Percentiles rank a stretch among this genome's conserved stretches.
phyloP scores from a whole-genome alignment of 2,797 vertebrate genomes.

The Crenuchus spilurus region DNA sequence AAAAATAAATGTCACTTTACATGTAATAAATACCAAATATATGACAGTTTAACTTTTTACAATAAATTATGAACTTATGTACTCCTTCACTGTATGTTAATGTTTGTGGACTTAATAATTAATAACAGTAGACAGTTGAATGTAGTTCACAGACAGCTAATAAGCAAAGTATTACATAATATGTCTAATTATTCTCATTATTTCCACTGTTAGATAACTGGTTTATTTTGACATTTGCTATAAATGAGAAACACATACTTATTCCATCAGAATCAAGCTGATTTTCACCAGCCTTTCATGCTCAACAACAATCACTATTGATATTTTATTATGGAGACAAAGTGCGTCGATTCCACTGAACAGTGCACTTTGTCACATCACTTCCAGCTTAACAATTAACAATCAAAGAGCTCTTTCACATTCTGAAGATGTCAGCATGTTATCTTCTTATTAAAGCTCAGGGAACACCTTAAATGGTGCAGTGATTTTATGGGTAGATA shows the following conservation, averaged over 20 bases:
- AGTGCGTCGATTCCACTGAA: slow-evolving; percentile 32
- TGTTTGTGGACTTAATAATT: too few species aligned
- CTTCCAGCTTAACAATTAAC: slow-evolving; percentile 53
- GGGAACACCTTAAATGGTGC: not conserved
- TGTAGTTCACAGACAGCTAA: too few species aligned
- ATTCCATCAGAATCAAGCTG: not conserved
- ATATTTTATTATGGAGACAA: slow-evolving; percentile 42
- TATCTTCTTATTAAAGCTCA: not conserved
- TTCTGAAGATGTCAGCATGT: slow-evolving; percentile 20
- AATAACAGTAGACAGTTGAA: too few species aligned
- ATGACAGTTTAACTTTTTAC: too few species aligned
- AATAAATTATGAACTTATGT: too few species aligned
- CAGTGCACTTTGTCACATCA: slow-evolving; percentile 17
- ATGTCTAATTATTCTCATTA: too few species aligned
- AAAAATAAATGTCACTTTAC: too few species aligned
- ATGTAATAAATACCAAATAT: too few species aligned
- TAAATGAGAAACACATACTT: not conserved
- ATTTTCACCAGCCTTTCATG: not conserved
- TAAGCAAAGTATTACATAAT: too few species aligned
- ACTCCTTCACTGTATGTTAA: too few species aligned
- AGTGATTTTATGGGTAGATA: slow-evolving; percentile 8
- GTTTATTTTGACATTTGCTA: not conserved
- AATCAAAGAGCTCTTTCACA: not conserved
- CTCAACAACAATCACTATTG: not conserved
- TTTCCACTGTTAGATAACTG: too few species aligned